Percentiles rank a stretch among this genome's conserved stretches.
Conservation (phyloP, 1,140 invertebrate genomes). For the Calephelis nemesis region DNA sequence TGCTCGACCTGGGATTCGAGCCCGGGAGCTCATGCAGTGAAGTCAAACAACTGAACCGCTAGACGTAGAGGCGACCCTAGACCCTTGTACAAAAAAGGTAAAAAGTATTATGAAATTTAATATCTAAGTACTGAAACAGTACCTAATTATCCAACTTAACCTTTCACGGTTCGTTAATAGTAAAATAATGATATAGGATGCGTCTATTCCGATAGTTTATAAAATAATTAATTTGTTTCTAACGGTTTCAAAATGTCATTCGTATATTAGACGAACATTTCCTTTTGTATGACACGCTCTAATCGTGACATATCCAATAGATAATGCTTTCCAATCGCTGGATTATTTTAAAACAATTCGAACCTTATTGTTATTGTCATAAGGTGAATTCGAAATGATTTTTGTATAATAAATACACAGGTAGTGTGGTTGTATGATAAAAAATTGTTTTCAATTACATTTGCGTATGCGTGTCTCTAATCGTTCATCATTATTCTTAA, state of each 20-base stretch:
- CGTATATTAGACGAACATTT: slow-evolving; percentile 3
- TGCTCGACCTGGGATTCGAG: no score
- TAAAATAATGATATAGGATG: slow-evolving; percentile 14
- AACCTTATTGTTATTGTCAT: not conserved
- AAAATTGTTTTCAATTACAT: slow-evolving; percentile 17
- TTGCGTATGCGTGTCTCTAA: slow-evolving; percentile 12
- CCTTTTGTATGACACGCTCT: not conserved
- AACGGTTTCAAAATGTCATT: slow-evolving; percentile 4
- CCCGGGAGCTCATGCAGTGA: no score
- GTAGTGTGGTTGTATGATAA: not conserved
- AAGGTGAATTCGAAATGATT: not conserved
- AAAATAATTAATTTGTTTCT: slow-evolving; percentile 8
- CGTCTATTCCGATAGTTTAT: not conserved
- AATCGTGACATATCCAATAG: slow-evolving; percentile 14
- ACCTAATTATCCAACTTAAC: not conserved
- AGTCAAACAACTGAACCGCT: no score
- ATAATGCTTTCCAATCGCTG: not conserved
- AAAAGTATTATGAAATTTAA: no score
- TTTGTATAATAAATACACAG: not conserved
- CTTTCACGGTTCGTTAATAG: not conserved
- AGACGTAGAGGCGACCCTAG: no score
- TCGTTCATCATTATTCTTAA: slow-evolving; percentile 11
- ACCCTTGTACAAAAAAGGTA: no score
- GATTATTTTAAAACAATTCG: not conserved
- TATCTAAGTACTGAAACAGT: not conserved